Evolutionary conservation across 2,797 vertebrate species (phyloP).

Genomic region (Tadarida brasiliensis): DNA sequence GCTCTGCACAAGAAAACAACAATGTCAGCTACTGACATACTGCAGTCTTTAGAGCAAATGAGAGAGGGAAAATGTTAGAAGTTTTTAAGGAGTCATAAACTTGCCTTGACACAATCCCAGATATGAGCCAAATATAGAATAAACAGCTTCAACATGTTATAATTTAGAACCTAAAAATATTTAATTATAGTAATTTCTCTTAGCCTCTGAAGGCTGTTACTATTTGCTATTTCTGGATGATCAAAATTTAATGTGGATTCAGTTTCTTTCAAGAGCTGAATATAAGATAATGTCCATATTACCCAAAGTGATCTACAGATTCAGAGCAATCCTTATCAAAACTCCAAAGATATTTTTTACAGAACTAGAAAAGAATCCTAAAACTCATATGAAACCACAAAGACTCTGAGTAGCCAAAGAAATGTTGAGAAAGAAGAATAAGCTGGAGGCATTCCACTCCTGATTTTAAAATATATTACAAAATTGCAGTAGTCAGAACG

Average conservation of each 20-base stretch:
- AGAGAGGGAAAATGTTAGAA: not conserved
- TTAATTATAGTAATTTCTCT: not conserved
- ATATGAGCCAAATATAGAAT: not conserved
- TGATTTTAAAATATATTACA: not conserved
- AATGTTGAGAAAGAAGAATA: not conserved
- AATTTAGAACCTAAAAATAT: constrained; percentile 3
- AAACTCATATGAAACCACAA: not conserved
- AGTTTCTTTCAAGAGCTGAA: not conserved
- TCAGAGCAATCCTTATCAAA: not conserved
- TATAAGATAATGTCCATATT: not conserved
- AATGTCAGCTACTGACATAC: not conserved
- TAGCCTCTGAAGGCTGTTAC: not conserved
- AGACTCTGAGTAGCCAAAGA: not conserved
- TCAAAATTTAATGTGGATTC: constrained; percentile 12
- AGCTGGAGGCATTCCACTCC: not conserved
- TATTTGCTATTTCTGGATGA: not conserved
- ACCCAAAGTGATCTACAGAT: not conserved
- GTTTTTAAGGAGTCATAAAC: not conserved
- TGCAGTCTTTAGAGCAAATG: not conserved
- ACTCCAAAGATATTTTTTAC: not conserved
- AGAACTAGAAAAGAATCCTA: not conserved
- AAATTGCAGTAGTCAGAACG: not conserved
- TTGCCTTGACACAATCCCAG: constrained; percentile 23
- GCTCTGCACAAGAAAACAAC: not conserved
- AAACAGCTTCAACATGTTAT: not conserved